Conservation (phyloP, 2,113 vertebrate species). For the Prunella fulvescens region DNA sequence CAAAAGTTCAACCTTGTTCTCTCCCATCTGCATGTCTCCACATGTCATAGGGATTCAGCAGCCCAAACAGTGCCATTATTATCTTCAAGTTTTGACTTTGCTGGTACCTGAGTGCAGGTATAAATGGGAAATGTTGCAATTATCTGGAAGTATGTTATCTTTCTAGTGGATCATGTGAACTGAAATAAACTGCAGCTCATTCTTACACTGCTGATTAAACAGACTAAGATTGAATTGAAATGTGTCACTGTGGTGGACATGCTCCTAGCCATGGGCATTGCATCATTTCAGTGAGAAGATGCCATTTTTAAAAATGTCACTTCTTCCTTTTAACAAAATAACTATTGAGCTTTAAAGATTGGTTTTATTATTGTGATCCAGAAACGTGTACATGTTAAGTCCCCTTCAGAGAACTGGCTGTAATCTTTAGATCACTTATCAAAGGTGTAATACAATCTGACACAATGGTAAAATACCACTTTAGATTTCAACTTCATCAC, state of each 20-base stretch:
- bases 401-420: background rate
- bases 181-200: background rate
- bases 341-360: background rate
- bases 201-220: background rate
- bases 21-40: background rate
- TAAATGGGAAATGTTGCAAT: background rate
- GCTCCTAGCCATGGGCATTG: background rate
- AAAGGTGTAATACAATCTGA: background rate
- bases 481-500: background rate
- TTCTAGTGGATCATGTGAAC: background rate
- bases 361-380: background rate
- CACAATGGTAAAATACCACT: background rate
- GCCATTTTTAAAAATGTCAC: background rate
- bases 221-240: background rate
- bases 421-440: background rate
- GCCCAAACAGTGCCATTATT: background rate
- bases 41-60: background rate
- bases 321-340: background rate
- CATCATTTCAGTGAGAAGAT: background rate
- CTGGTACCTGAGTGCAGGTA: background rate
- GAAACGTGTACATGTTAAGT: background rate
- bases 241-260: background rate
- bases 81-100: constrained; percentile 8
- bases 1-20: background rate
- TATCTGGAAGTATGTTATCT: background rate